Base-by-base conservation (phyloP, 2,797 vertebrate genomes). In the Sebastes taczanowskii region DNA sequence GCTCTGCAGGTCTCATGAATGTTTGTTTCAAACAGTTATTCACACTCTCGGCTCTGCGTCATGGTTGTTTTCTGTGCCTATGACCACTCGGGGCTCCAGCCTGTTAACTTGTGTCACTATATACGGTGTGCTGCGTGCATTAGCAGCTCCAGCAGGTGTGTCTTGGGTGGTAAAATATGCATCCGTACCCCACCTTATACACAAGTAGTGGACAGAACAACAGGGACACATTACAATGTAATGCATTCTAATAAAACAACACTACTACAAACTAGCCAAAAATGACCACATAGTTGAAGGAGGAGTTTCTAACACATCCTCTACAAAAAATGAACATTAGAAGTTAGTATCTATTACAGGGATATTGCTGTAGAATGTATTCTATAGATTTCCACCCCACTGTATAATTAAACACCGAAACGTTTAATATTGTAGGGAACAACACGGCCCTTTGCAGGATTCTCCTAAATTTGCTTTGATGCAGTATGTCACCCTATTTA, bases 1-100 rank as follows among this genome's bases (percentile, higher is more conserved):
- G 23, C 46, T 69, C 38, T 77, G 62, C 53, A 60, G 68, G 75
- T 60, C 70, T 68, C 49, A 2, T 14, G 30, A 76, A 55, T 66
- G 69, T 77, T 79, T 79, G 73, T 78, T 66, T 83, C n/a, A 67
- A 42, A 49, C 16, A 7, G 32, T 61, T 62, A 59, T 70, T 75
- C 60, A 77, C 84, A 77, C 80, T 29, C 38, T 63, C 35, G 1
- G 27, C 32, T 22, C 77, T 82, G 64, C 53, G 25, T 76, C 74
- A 78, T 35, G 71, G 42, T 29, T 60, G 71, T 83, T 79, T 86
- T 78, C 32, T 64, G 76, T 18, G 69, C 13, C 22, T 25, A 5
- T 34, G 46, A 61, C 46, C 53, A 38, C 53, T 78, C 55, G 35
- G 23, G 38, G 32, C 66, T 52, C 42, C 23, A 62, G 42, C 64